These are phyloP conservation scores for Masticophis lateralis DNA, from an alignment of 2,797 vertebrate genomes.

Conservation along the genomic window DNA sequence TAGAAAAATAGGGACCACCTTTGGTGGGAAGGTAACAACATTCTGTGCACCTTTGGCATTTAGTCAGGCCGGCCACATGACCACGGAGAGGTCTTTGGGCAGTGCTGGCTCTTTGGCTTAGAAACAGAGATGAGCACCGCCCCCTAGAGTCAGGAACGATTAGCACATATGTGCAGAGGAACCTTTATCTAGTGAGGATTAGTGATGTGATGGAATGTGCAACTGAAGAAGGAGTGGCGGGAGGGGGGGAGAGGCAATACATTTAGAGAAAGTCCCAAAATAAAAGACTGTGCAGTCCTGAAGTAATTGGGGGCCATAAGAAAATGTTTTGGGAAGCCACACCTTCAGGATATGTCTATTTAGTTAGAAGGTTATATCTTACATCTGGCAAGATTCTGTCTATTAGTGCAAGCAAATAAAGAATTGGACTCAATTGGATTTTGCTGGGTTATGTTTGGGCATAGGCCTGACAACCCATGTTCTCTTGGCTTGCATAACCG, in stretches of 20 bases:
- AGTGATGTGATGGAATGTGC: background rate
- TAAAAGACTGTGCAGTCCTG: background rate
- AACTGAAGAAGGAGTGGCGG: background rate
- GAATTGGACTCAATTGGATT: background rate
- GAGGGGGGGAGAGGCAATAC: background rate
- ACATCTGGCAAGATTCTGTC: background rate
- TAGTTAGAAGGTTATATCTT: background rate
- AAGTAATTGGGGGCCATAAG: accelerated
- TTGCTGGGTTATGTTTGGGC: background rate
- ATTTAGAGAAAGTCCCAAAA: background rate
- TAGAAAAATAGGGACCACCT: too few relatives aligned
- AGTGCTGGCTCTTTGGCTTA: too few relatives aligned
- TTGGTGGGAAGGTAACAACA: too few relatives aligned
- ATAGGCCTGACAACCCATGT: background rate
- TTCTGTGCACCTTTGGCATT: too few relatives aligned
- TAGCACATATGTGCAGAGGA: too few relatives aligned
- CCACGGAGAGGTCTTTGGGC: too few relatives aligned
- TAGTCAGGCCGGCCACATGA: too few relatives aligned
- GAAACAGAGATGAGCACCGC: too few relatives aligned
- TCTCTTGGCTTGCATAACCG: background rate
- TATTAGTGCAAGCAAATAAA: background rate
- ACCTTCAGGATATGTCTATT: background rate
- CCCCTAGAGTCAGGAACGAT: too few relatives aligned
- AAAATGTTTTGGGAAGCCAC: background rate
- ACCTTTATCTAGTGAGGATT: background rate